These are phyloP conservation scores for Trachymyrmex septentrionalis DNA, from an alignment of 1,140 invertebrate genomes.

Conservation along the genomic window DNA sequence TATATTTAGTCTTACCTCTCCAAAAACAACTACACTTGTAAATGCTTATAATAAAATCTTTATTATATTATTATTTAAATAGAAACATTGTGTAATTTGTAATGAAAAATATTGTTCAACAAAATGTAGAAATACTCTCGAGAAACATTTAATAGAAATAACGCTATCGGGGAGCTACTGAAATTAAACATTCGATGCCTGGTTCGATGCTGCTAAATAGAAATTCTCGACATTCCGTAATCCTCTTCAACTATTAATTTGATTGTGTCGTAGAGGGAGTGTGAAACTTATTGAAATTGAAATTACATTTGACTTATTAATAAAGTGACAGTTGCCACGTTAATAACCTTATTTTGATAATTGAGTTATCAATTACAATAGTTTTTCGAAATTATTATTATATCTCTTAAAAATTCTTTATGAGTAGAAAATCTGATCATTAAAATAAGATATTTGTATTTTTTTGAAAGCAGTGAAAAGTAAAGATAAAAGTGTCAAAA, in stretches of 20 bases:
- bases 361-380: background rate
- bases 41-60: background rate
- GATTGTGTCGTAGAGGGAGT: background rate
- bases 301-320: slow-evolving; percentile 13
- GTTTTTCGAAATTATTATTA: background rate
- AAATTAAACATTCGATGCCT: slow-evolving; percentile 16
- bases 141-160: slow-evolving; percentile 5
- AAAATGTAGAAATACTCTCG: background rate
- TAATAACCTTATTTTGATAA: background rate
- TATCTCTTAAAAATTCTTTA: background rate
- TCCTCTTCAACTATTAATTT: slow-evolving; percentile 34
- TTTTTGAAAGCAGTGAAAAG: too few relatives aligned
- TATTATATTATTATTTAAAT: background rate
- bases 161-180: background rate
- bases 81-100: background rate
- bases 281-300: slow-evolving; percentile 5
- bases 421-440: background rate
- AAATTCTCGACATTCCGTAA: slow-evolving; percentile 22
- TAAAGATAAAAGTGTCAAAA: too few relatives aligned
- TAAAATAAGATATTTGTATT: background rate
- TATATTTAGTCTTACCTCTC: background rate
- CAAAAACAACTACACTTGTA: background rate
- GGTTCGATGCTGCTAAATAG: slow-evolving; percentile 12
- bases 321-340: background rate
- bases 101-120: background rate